A percentile compares a stretch with the other conserved stretches of the same genome.
Evolutionary conservation across 2,888 invertebrate species (phyloP).

Genomic region (Agrochola circellaris): DNA sequence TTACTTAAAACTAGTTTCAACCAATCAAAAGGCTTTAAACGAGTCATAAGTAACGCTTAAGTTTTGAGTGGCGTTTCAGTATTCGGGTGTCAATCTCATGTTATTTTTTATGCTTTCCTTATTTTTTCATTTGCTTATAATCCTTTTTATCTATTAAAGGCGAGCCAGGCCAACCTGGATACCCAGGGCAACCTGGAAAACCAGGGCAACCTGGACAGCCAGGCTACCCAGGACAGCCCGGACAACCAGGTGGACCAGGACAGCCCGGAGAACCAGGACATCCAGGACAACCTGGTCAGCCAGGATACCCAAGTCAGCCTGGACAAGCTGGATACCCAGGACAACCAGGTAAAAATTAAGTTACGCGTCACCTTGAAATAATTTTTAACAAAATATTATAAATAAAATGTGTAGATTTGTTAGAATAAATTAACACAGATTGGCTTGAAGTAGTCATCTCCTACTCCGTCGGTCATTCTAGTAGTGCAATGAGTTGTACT

Average conservation of each 20-base stretch:
- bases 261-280: slow-evolving; percentile 67
- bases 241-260: slow-evolving; percentile 68
- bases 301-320: slow-evolving; percentile 69
- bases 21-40: no score
- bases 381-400: no score
- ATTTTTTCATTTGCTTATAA: neutral
- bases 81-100: no score
- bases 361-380: neutral
- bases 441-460: neutral
- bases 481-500: neutral
- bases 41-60: no score
- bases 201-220: slow-evolving; percentile 1
- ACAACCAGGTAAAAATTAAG: slow-evolving; percentile 34
- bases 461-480: neutral
- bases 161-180: slow-evolving; percentile 23
- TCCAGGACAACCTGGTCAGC: slow-evolving; percentile 22
- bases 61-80: no score
- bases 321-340: slow-evolving; percentile 58
- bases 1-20: no score
- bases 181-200: slow-evolving; percentile 73
- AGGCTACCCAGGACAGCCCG: slow-evolving; percentile 71
- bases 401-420: no score
- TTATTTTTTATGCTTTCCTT: neutral
- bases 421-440: neutral
- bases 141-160: neutral